Base-by-base conservation (phyloP, 2,113 vertebrate species). In the Sander lucioperca region DNA sequence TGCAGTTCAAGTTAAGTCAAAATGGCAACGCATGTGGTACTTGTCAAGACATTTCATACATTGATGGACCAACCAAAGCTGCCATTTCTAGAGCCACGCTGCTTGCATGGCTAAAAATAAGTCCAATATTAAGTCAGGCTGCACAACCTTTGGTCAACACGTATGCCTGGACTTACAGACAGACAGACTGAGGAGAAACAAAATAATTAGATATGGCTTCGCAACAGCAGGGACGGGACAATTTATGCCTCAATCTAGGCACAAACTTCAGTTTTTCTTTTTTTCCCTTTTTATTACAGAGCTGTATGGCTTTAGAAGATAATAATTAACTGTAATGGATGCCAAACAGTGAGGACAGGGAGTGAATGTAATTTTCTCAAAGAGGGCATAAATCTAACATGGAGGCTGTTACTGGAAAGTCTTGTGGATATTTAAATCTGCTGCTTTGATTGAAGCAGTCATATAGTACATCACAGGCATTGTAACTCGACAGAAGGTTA, bases 361-460 rank as follows among this genome's bases (percentile, higher is more conserved):
- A 75, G 93, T 80, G 89, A 91, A 88, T 93, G 89, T 91, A 95
- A 67, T 96, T 96, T 95, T 82, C 95, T 91, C 85, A 87, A 94
- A 74, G 91, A 91, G 94, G 70, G 27, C 87, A 91, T 96, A 94
- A 96, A 96, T 95, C 91, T 92, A 53, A 33, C 78, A 70, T 48
- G 74, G 90, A 93, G 94, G 81, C 81, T 79, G 95, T 94, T 92
- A 87, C 85, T 94, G 82, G 88, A 90, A 94, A 93, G 81, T 88
- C 86, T 87, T 80, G 80, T 86, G 91, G 86, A 79, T 94, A 90
- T 95, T 95, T 91, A 93, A 96, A 93, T 93, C 92, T 89, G 94
- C 91, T 91, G 92, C 89, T 93, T 88, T 94, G 91, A 96, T 95
- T 94, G 94, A 95, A 96, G 91, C 91, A 93, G 94, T 94, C 92